Evolutionary conservation across 2,113 vertebrate species (phyloP), one percentile per base, ranked within the genome.

Genomic region (Sinocyclocheilus anophthalmus): DNA sequence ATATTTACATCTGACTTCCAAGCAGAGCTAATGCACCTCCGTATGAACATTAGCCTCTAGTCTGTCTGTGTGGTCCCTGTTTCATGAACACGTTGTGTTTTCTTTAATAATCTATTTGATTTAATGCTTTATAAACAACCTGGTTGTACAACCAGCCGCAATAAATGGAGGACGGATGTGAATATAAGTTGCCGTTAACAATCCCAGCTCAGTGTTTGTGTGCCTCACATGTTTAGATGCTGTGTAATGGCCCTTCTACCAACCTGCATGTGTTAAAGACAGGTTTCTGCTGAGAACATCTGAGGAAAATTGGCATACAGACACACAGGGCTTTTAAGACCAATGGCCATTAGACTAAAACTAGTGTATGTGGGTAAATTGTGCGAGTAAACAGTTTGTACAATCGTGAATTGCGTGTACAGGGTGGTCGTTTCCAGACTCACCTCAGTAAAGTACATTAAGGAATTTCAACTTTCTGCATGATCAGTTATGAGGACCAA

Each of bases 311-410:
- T 61, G 48, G 45, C 81, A 39, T 69, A 76, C 48, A 76, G 10
- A 85, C 84, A 79, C 63, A 26, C 33, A n/a, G 69, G 65, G 24
- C 69, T 84, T 80, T 87, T 30, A 84, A 30, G 16, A 7, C 24
- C 26, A 63, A 8, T 26, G 33, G 8, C 45, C 45, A 59, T 79
- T 85, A 75, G 76, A 69, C 59, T n/a, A 39, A 86, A 77, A 83
- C 72, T 53, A 48, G 5, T 78, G 59, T 42, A 70, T 83, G 42
- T 61, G 42, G 78, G 70, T 87, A 85, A 91, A 37, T 37, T 82
- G 80, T 82, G 84, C 5, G 37, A 37, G 0, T 37, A 37, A 5
- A 37, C 37, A 37, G 37, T 5, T 37, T 37, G 39, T 39, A 39
- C 39, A 39, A 39, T 6, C 3, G 6, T 39, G 39, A 39, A 39